phyloP scores from a whole-genome alignment of 2,888 invertebrate species.

The Eupithecia subfuscata region DNA sequence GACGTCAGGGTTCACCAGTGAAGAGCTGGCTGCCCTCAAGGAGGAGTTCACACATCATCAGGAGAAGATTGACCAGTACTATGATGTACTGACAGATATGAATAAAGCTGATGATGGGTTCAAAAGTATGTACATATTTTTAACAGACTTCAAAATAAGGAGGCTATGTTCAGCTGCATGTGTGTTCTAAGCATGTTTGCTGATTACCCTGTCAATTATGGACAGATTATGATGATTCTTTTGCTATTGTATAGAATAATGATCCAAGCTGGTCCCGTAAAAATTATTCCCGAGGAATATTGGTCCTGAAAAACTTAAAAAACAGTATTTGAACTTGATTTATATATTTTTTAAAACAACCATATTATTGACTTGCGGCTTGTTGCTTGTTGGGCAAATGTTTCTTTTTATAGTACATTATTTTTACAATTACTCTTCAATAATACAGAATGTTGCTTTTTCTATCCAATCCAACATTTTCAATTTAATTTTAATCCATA shows the following conservation, averaged over 20 bases:
- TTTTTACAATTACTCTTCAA: background rate
- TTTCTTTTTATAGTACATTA: background rate
- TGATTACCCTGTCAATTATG: too few relatives aligned
- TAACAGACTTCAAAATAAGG: too few relatives aligned
- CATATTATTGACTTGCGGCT: too few relatives aligned
- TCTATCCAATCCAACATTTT: background rate
- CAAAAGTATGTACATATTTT: conserved; percentile 83
- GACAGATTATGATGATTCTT: too few relatives aligned
- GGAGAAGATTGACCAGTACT: conserved; percentile 96
- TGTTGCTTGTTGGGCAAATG: background rate
- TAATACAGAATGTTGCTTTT: background rate
- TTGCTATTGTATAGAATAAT: too few relatives aligned
- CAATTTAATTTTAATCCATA: background rate
- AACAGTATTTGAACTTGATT: too few relatives aligned
- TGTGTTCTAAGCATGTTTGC: too few relatives aligned
- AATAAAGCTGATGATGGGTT: conserved; percentile 86
- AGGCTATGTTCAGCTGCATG: too few relatives aligned
- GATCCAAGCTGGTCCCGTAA: too few relatives aligned
- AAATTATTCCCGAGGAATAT: too few relatives aligned
- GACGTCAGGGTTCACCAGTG: conserved; percentile 92
- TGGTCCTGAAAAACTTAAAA: too few relatives aligned
- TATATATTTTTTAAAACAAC: too few relatives aligned
- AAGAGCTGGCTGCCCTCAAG: conserved; percentile 91
- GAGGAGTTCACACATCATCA: conserved; percentile 97
- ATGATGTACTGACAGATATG: conserved; percentile 89